Conservation (phyloP, 2,797 vertebrate species). For the Enteromius treurensis region DNA sequence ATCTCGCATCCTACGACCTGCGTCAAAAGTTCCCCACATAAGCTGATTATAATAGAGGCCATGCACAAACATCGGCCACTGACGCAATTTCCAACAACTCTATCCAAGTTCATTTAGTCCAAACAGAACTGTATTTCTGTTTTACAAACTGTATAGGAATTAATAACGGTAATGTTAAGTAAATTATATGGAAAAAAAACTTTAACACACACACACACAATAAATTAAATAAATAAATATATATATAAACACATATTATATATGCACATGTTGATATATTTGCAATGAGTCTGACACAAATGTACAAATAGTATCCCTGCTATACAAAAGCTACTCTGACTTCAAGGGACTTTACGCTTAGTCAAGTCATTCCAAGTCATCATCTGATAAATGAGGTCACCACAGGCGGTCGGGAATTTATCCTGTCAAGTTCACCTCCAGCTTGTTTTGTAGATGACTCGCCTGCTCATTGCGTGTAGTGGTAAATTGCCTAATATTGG, state of each 20-base stretch:
- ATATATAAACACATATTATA: not conserved
- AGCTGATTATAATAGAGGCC: constrained; percentile 40
- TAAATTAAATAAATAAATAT: too few species aligned
- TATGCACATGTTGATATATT: not conserved
- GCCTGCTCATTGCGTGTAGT: constrained; percentile 12
- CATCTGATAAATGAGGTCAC: constrained; percentile 52
- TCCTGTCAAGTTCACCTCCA: constrained; percentile 45
- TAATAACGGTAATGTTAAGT: not conserved
- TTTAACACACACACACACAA: not conserved
- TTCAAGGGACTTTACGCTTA: constrained; percentile 38
- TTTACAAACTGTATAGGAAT: not conserved
- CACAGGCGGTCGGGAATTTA: constrained; percentile 41
- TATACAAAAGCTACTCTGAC: not conserved
- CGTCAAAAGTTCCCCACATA: constrained; percentile 44
- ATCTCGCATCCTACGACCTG: constrained; percentile 16
- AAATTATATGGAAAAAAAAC: not conserved
- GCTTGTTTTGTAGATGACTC: constrained; percentile 34
- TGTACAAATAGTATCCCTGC: not conserved
- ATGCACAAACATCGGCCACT: constrained; percentile 33
- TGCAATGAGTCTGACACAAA: not conserved
- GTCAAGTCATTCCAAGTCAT: constrained; percentile 44
- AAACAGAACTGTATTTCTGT: not conserved
- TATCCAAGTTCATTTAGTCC: not conserved
- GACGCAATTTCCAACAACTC: constrained; percentile 36
- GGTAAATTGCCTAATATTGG: constrained; percentile 39